A percentile compares a stretch with the other conserved stretches of the same genome.
These are phyloP conservation scores for Meiosimyza decipiens DNA, from an alignment of 2,888 invertebrate species.

Conservation along the genomic window DNA sequence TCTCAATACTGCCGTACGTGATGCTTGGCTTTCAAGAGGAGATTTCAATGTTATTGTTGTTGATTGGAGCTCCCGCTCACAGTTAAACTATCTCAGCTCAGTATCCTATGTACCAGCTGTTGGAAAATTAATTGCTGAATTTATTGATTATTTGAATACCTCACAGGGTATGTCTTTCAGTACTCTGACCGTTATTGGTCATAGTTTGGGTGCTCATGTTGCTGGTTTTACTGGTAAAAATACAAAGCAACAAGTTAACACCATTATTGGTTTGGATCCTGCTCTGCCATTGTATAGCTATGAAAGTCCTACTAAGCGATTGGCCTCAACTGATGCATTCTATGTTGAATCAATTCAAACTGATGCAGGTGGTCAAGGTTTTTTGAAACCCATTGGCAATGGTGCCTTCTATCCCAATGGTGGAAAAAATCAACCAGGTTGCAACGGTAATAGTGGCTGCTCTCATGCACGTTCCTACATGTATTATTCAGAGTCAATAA, in stretches of 20 bases:
- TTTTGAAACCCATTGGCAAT: conserved; percentile 58
- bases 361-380: conserved; percentile 53
- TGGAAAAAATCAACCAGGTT: conserved; percentile 69
- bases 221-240: conserved; percentile 71
- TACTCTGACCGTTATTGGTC: conserved; percentile 68
- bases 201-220: conserved; percentile 72
- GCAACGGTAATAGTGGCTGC: conserved; percentile 65
- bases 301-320: conserved; percentile 48
- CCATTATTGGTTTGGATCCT: conserved; percentile 66
- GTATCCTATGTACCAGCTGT: conserved; percentile 60
- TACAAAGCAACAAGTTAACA: conserved; percentile 69
- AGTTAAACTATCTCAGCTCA: conserved; percentile 68
- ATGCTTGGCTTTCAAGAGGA: conserved; percentile 69
- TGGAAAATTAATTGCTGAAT: conserved; percentile 48
- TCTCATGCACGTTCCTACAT: conserved; percentile 63
- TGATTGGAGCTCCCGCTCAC: conserved; percentile 70
- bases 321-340: conserved; percentile 50
- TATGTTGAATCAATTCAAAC: conserved; percentile 59
- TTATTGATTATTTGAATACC: conserved; percentile 65
- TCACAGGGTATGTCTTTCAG: conserved; percentile 66
- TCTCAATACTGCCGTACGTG: conserved; percentile 45
- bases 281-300: conserved; percentile 51
- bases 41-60: conserved; percentile 71
- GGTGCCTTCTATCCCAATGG: conserved; percentile 69
- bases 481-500: conserved; percentile 65